Conservation (phyloP, 2,888 invertebrate species). For the Drosophila formosana region DNA sequence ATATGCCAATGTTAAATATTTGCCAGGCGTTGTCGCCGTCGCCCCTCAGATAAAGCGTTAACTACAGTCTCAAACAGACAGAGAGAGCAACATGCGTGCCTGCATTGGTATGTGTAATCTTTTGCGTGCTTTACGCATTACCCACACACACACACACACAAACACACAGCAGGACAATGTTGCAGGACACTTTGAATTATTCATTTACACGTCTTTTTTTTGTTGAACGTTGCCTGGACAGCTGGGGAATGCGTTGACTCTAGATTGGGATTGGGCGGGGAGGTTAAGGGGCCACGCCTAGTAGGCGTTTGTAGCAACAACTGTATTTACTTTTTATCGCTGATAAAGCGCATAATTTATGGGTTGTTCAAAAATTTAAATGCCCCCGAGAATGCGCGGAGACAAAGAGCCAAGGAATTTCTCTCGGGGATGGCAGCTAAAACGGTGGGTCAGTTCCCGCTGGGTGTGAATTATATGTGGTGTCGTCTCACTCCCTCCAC, state of each 20-base stretch:
- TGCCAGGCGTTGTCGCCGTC: constrained; percentile 67
- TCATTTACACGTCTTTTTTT: constrained; percentile 72
- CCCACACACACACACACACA: constrained; percentile 37
- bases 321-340: constrained; percentile 82
- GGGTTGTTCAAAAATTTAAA: constrained; percentile 80
- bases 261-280: neutral
- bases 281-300: constrained; percentile 47
- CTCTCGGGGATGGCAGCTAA: constrained; percentile 37
- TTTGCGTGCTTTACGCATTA: constrained; percentile 82
- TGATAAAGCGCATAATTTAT: constrained; percentile 81
- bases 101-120: constrained; percentile 75
- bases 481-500: constrained; percentile 1
- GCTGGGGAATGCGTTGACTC: constrained; percentile 23
- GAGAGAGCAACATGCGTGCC: constrained; percentile 32
- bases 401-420: constrained; percentile 62
- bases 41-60: constrained; percentile 78
- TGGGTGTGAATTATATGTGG: constrained; percentile 32
- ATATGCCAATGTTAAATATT: constrained; percentile 82
- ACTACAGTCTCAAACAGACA: constrained; percentile 67
- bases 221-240: constrained; percentile 51
- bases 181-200: constrained; percentile 82
- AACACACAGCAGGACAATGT: constrained; percentile 64
- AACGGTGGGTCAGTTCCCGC: constrained; percentile 44
- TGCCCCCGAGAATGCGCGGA: constrained; percentile 76
- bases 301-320: constrained; percentile 81